A percentile compares a stretch with the other conserved stretches of the same genome.
Conservation (phyloP, 1,140 invertebrate species). For the Tetranychus urticae region DNA sequence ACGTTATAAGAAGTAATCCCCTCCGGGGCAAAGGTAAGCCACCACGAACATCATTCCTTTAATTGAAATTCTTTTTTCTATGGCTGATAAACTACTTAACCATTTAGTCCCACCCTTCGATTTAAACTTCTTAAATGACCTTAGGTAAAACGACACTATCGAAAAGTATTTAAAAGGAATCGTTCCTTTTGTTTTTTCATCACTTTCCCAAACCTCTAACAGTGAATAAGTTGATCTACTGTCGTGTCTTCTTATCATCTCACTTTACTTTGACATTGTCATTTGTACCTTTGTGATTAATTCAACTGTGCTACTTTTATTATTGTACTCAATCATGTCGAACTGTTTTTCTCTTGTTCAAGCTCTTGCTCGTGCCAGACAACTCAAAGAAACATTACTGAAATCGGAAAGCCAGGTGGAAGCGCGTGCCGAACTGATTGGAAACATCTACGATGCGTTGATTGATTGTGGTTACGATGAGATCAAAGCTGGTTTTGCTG, state of each 20-base stretch:
- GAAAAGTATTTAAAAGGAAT: too few relatives aligned
- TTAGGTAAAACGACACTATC: too few relatives aligned
- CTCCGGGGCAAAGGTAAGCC: background rate
- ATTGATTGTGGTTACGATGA: background rate
- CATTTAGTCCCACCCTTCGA: too few relatives aligned
- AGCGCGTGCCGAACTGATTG: background rate
- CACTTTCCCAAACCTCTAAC: too few relatives aligned
- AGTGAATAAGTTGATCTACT: too few relatives aligned
- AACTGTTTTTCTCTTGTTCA: background rate
- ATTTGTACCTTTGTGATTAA: background rate
- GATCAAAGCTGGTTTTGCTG: background rate
- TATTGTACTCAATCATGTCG: background rate
- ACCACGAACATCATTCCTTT: too few relatives aligned
- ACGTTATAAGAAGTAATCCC: background rate
- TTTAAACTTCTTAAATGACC: too few relatives aligned
- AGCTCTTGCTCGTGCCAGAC: background rate
- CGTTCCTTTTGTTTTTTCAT: too few relatives aligned
- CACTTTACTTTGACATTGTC: background rate
- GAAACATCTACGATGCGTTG: background rate
- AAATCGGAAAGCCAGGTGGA: background rate
- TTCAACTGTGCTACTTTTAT: background rate
- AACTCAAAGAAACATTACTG: background rate
- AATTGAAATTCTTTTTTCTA: too few relatives aligned
- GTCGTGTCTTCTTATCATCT: background rate
- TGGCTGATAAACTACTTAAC: too few relatives aligned